Percentiles rank a stretch among this genome's conserved stretches.
phyloP scores from a whole-genome alignment of 2,113 vertebrate species.

The Pygoscelis adeliae region DNA sequence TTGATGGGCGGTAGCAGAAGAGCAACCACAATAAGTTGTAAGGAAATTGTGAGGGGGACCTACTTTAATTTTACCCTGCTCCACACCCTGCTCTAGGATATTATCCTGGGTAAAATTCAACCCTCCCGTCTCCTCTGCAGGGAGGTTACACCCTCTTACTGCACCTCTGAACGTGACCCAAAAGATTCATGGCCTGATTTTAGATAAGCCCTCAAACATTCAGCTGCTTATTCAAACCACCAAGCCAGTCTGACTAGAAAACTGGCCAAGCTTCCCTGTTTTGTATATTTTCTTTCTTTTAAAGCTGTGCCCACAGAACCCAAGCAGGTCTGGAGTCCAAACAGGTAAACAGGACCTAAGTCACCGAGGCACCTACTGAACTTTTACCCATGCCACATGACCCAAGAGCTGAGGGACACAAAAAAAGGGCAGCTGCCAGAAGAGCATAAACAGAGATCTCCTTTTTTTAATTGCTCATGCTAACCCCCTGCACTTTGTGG shows the following conservation, averaged over 20 bases:
- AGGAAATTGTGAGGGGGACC: not conserved
- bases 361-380: not conserved
- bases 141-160: conserved; percentile 49
- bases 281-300: not conserved
- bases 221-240: conserved; percentile 23
- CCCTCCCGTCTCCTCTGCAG: conserved; percentile 3
- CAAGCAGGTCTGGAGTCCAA: not conserved
- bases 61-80: not conserved
- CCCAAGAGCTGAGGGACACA: not conserved
- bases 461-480: fast-evolving
- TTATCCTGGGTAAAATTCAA: conserved; percentile 16
- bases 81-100: conserved; percentile 26
- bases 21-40: not conserved
- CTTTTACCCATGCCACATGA: not conserved
- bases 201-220: conserved; percentile 9
- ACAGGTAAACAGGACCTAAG: not conserved
- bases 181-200: conserved; percentile 12
- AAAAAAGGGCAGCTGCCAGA: not conserved
- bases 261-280: not conserved
- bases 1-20: not conserved
- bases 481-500: not conserved
- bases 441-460: not conserved
- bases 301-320: not conserved
- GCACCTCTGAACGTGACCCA: conserved; percentile 35
- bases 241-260: conserved; percentile 48